Evolutionary conservation across 2,113 vertebrate species (phyloP).

Genomic region (Phylloscopus trochilus): DNA sequence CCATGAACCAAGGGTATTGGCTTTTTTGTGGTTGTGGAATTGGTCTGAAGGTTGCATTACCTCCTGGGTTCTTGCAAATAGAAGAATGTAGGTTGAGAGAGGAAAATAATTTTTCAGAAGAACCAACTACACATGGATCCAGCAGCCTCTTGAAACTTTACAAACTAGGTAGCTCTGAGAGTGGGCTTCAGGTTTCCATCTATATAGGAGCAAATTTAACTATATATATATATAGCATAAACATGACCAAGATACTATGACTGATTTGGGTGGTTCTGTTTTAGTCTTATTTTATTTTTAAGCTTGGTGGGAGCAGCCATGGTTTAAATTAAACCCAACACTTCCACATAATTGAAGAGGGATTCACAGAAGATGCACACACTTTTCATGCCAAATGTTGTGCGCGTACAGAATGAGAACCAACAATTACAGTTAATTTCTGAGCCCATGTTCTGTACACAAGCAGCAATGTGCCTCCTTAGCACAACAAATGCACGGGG

Average conservation of each 20-base stretch:
- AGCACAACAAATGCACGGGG: background rate
- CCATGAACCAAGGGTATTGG: background rate
- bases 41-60: background rate
- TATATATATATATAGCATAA: background rate
- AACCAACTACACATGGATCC: background rate
- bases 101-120: background rate
- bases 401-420: background rate
- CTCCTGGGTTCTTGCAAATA: background rate
- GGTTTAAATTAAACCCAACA: slow-evolving; percentile 1
- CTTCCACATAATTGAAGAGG: background rate
- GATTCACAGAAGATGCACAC: slow-evolving; percentile 4
- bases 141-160: background rate
- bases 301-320: background rate
- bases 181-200: background rate
- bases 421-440: background rate
- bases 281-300: slow-evolving; percentile 32
- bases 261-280: slow-evolving; percentile 4
- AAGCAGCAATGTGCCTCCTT: background rate
- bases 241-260: background rate
- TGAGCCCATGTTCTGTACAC: background rate
- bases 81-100: background rate
- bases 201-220: background rate
- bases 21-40: background rate
- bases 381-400: background rate
- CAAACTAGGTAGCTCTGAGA: background rate